These are phyloP conservation scores for Drosophila hamatofila DNA, from an alignment of 2,888 invertebrate genomes.

Conservation along the genomic window DNA sequence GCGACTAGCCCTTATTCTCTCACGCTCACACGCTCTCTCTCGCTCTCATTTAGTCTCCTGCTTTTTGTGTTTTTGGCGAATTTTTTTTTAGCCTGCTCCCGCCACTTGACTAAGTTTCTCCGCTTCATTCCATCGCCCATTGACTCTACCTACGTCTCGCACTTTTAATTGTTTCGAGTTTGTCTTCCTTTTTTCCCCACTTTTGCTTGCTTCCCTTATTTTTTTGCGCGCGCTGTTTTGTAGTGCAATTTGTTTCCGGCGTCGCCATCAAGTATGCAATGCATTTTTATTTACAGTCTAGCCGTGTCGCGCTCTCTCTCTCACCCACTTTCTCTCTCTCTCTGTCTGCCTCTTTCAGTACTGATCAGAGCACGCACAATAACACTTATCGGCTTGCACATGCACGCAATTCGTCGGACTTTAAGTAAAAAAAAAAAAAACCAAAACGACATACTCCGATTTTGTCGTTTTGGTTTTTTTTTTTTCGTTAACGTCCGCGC, in stretches of 20 bases:
- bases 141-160: slow-evolving; percentile 21
- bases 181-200: slow-evolving; percentile 22
- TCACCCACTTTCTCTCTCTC: not conserved
- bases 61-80: slow-evolving; percentile 56
- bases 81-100: slow-evolving; percentile 38
- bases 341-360: not conserved
- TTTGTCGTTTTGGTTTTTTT: no score
- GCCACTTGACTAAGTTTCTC: slow-evolving; percentile 54
- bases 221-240: slow-evolving; percentile 31
- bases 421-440: no score
- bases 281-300: slow-evolving; percentile 24
- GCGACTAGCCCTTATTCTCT: slow-evolving; percentile 10
- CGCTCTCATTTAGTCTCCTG: not conserved
- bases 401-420: no score
- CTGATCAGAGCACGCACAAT: no score
- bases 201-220: not conserved
- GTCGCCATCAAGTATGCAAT: slow-evolving; percentile 48
- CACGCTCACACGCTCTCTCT: not conserved
- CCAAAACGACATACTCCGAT: no score
- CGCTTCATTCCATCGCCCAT: slow-evolving; percentile 9
- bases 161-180: slow-evolving; percentile 70
- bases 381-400: no score
- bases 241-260: slow-evolving; percentile 54
- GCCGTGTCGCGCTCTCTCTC: not conserved
- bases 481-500: no score